phyloP scores from a whole-genome alignment of 2,797 vertebrate genomes.

The Cygnus olor region DNA sequence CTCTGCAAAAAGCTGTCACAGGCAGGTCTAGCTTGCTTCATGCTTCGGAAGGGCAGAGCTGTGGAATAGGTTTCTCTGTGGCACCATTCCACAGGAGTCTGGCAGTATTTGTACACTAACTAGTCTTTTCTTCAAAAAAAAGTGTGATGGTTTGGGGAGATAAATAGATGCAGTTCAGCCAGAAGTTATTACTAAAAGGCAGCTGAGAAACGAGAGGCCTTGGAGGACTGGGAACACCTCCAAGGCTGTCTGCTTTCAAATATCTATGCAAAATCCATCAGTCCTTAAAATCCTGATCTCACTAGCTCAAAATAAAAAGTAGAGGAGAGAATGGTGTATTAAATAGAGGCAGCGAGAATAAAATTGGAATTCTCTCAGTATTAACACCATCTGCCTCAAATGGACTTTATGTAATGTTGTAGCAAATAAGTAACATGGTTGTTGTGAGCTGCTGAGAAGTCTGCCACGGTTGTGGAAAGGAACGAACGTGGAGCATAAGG shows the following conservation, averaged over 20 bases:
- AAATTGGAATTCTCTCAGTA: neutral
- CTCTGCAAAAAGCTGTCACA: constrained; percentile 46
- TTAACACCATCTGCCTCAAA: neutral
- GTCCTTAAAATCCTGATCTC: neutral
- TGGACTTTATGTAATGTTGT: neutral
- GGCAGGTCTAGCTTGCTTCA: neutral
- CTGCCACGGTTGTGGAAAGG: constrained; percentile 1
- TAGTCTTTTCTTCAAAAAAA: neutral
- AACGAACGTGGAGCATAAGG: constrained; percentile 1
- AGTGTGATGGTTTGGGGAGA: neutral
- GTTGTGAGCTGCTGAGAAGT: neutral
- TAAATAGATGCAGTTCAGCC: neutral
- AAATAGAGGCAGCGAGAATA: neutral
- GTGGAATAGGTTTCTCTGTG: neutral
- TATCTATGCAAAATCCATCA: neutral
- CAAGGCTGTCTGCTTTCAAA: neutral
- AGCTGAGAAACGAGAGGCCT: constrained; percentile 21
- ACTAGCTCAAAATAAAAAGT: neutral
- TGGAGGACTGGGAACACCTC: neutral
- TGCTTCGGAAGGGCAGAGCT: neutral
- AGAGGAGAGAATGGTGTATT: neutral
- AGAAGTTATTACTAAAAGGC: neutral
- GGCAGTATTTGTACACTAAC: neutral
- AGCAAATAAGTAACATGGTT: neutral
- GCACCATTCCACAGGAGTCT: neutral